Conservation (phyloP, 2,888 invertebrate genomes). For the Rugalucina vietnamica region DNA sequence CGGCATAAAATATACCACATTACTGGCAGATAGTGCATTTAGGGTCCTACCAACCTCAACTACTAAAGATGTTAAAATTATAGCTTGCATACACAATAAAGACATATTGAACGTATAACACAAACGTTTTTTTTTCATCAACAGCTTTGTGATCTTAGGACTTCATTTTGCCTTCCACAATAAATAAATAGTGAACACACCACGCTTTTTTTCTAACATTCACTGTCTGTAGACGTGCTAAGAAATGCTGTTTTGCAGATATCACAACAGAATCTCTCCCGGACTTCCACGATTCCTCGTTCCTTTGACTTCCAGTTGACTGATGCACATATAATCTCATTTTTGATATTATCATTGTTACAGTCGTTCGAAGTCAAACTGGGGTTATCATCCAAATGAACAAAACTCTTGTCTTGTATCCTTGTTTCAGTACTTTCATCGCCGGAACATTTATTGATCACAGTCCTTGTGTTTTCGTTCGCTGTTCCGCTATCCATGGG, state of each 20-base stretch:
- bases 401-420: not conserved
- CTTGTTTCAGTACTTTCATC: not conserved
- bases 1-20: no score
- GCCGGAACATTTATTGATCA: not conserved
- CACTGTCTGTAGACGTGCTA: no score
- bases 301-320: not conserved
- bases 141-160: no score
- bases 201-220: no score
- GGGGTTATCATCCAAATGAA: not conserved
- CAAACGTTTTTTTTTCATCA: no score
- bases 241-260: not conserved
- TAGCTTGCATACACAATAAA: no score
- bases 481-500: not conserved
- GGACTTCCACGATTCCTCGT: not conserved
- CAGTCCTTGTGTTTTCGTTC: not conserved
- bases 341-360: not conserved
- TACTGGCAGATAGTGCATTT: no score
- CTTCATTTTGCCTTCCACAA: no score
- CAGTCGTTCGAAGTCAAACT: not conserved
- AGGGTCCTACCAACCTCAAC: no score
- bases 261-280: not conserved
- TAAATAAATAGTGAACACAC: no score
- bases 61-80: no score
- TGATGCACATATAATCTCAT: not conserved
- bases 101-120: no score